phyloP scores from a whole-genome alignment of 2,797 vertebrate species.

The Enoplosus armatus region DNA sequence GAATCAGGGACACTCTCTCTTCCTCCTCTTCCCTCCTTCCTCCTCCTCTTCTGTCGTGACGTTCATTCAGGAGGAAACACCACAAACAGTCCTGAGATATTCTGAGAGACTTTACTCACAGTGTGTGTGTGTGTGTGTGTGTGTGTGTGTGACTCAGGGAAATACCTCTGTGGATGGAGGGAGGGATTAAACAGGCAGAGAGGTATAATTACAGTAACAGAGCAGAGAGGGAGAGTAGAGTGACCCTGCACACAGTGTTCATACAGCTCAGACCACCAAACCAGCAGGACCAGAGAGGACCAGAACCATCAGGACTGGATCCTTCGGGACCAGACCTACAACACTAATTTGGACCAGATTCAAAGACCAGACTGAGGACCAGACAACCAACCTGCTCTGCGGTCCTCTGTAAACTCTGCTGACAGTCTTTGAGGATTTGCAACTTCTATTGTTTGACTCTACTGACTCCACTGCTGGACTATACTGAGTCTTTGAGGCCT shows the following conservation, averaged over 20 bases:
- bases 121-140: conserved; percentile 27
- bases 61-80: conserved; percentile 74
- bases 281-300: conserved; percentile 39
- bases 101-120: conserved; percentile 63
- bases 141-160: conserved; percentile 73
- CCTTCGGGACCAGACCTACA: neutral
- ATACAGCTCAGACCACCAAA: conserved; percentile 70
- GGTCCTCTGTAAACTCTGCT: neutral
- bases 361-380: neutral
- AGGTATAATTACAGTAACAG: conserved; percentile 87
- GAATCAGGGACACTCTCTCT: conserved; percentile 76
- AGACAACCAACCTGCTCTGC: neutral
- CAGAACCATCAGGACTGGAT: neutral
- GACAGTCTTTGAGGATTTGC: neutral
- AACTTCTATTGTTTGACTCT: neutral
- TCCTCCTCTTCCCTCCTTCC: conserved; percentile 71
- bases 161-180: conserved; percentile 83
- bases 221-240: conserved; percentile 61
- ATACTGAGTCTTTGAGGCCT: neutral
- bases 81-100: conserved; percentile 71
- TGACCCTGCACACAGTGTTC: conserved; percentile 83
- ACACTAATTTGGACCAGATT: neutral
- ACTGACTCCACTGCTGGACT: neutral
- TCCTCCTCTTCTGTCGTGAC: conserved; percentile 78
- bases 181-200: conserved; percentile 77